Base-by-base conservation (phyloP, 1,140 invertebrate species). In the Alviniconcha marisindica region DNA sequence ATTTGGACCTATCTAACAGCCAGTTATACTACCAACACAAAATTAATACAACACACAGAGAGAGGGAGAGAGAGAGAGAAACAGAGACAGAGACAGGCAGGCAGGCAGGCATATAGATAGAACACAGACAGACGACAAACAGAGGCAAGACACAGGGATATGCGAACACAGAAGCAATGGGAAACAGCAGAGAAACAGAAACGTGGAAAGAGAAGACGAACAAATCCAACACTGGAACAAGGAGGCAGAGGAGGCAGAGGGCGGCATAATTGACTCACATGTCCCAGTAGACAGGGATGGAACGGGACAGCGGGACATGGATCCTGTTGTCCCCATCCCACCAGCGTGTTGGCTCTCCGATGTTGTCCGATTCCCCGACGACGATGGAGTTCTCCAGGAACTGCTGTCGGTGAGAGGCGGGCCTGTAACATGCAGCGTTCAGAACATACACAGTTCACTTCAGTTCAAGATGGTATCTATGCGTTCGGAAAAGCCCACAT, bases 351-450 rank as follows among this genome's bases (percentile, higher is more conserved):
- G 85, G 81, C 36, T 86, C 78, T 48, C 87, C 87, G 4, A 84
- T 69, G 48, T 88, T 88, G 0, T 76, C 76, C 14, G 84, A 83
- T 69, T 85, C 83, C 7, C 87, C 87, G 21, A 88, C 54, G 28
- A 88, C 33, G 12, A 88, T 83, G 42, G 83, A 86, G 24, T 85
- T 38, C 36, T 63, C 71, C 12, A 86, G 2, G 5, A 48, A 83
- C 42, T 83, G 82, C 3, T 63, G 69, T 54, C 74, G 77, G 71
- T 84, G 31, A 14, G 76, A n/a, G 3, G 1, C 5, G 24, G 33
- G n/a, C 33, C 36, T n/a, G 5, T 31, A n/a, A 10, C 28, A 66
- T 31, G 2, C 0, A 12, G 0, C 0, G 14, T 15, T 31, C 36
- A 31, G 18, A 7, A 31, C 63, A 14, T 66, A 31, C 28, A 33